Evolutionary conservation across 2,888 invertebrate species (phyloP), one percentile per base, ranked within the genome.

Genomic region (Stenolophus ochropezus): DNA sequence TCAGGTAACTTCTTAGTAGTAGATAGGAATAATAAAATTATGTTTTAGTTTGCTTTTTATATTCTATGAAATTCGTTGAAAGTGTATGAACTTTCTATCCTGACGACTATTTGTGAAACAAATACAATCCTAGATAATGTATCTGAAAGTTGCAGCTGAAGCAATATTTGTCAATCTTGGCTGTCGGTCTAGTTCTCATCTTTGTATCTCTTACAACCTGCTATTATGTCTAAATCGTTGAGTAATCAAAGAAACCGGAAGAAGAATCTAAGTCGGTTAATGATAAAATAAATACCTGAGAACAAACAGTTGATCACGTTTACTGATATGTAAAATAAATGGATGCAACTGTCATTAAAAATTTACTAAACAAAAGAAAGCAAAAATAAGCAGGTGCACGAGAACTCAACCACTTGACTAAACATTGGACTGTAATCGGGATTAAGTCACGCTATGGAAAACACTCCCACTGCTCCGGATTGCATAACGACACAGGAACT

Each of bases 311-410:
- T 20, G 65, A 33, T 33, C 33, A 18, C 27, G 21, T 33, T 69
- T 33, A n/a, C 65, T 16, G 65, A 33, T 27, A 69, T 21, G 18
- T 69, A 6, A 18, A 27, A 69, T 27, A 69, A 69, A 69, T 69
- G 27, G 33, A 69, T 69, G 65, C 20, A 69, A 69, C 33, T 21
- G 33, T 69, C 65, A 69, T 69, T 69, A 69, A 69, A 69, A 69
- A 69, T 61, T 61, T 61, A 61, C 61, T 5, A 25, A 25, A 61
- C 21, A 61, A 61, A 56, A 56, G 25, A n/a, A 23, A 61, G 14
- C 25, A 61, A 23, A 61, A 61, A 58, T 58, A 61, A 61, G 25
- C 25, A 25, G 21, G n/a, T n/a, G 25, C 61, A 61, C 61, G 61
- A 61, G 61, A 61, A 25, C n/a, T 61, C n/a, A 25, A 61, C 14